These are phyloP conservation scores for Scalopus aquaticus DNA, from an alignment of 2,113 vertebrate species.

Conservation along the genomic window DNA sequence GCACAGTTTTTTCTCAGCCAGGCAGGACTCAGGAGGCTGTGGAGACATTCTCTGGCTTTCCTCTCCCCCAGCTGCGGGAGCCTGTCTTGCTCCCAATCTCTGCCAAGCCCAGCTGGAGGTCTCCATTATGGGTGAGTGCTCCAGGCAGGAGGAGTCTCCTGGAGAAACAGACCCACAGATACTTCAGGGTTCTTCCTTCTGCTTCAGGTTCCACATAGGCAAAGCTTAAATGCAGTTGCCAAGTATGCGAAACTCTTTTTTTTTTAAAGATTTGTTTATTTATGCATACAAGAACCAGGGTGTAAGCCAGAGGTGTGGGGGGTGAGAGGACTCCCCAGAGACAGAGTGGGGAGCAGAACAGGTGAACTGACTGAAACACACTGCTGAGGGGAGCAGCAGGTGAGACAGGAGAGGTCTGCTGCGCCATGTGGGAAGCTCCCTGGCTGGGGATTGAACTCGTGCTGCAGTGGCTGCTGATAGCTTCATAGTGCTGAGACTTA, in stretches of 20 bases:
- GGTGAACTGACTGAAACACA: too few relatives aligned
- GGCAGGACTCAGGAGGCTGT: accelerated
- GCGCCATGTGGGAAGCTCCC: too few relatives aligned
- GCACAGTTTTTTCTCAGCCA: background rate
- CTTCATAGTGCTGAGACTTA: too few relatives aligned
- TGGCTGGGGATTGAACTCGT: too few relatives aligned
- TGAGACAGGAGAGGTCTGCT: too few relatives aligned
- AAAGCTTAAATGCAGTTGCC: background rate
- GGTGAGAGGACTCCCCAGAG: too few relatives aligned
- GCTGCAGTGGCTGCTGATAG: too few relatives aligned
- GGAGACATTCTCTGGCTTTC: accelerated
- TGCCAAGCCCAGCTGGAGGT: background rate
- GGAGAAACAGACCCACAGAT: background rate
- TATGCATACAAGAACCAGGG: too few relatives aligned
- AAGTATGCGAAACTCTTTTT: constrained; percentile 48
- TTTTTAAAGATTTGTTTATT: too few relatives aligned
- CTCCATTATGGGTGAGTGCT: background rate
- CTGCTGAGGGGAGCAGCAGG: too few relatives aligned
- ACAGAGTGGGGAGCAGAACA: too few relatives aligned
- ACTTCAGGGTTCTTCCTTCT: background rate
- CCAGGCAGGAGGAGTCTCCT: background rate
- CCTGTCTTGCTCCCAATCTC: background rate
- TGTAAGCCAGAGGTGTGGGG: too few relatives aligned
- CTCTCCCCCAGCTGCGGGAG: background rate
- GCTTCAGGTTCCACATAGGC: background rate